Evolutionary conservation across 2,888 invertebrate genomes (phyloP).

Genomic region (Thysanoteuthis rhombus): DNA sequence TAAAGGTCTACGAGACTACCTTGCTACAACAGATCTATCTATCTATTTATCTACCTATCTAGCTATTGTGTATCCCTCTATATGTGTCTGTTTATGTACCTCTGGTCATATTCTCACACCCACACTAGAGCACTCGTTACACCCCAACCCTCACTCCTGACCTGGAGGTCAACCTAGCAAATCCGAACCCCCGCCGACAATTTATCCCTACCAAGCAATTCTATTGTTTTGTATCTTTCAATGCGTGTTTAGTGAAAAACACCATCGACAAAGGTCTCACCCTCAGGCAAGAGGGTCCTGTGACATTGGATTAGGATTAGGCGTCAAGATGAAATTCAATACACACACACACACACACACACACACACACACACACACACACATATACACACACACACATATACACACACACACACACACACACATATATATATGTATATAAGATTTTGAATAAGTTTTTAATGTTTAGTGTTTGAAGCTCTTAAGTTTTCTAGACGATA

Average conservation of each 20-base stretch:
- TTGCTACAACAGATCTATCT: too few species aligned
- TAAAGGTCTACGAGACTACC: too few species aligned
- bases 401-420: too few species aligned
- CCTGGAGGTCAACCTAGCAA: background rate
- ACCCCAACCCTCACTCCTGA: background rate
- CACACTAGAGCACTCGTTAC: background rate
- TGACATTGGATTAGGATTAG: background rate
- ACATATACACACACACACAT: background rate
- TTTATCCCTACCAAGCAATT: background rate
- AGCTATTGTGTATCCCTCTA: background rate
- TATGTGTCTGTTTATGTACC: background rate
- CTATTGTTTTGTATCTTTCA: background rate
- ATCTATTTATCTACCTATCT: background rate
- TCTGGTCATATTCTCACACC: too few species aligned
- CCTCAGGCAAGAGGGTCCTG: background rate
- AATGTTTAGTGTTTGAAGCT: too few species aligned
- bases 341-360: too few species aligned
- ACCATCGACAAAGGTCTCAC: background rate
- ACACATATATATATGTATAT: too few species aligned
- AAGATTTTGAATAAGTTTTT: too few species aligned
- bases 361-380: background rate
- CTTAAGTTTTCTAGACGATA: too few species aligned
- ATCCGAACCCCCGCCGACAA: background rate
- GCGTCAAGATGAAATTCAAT: background rate
- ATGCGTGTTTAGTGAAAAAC: background rate